phyloP scores from a whole-genome alignment of 2,888 invertebrate species.

The Macaria liturata region DNA sequence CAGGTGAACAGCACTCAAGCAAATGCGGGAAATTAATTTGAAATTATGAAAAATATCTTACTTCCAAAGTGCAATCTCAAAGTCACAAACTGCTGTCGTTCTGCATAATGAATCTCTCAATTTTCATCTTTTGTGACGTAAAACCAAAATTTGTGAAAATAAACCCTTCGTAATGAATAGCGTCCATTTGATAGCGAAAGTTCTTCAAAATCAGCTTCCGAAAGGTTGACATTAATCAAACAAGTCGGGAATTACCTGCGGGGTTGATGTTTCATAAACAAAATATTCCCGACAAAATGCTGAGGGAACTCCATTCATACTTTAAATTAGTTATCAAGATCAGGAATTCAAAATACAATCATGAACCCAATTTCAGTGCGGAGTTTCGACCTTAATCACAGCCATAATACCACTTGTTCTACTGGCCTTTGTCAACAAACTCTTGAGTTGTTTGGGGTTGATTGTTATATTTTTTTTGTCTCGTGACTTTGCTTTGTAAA shows the following conservation, averaged over 20 bases:
- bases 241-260: slow-evolving; percentile 28
- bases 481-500: no score
- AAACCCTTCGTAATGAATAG: slow-evolving; percentile 31
- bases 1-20: no score
- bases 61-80: slow-evolving; percentile 12
- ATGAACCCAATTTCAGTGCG: slow-evolving; percentile 22
- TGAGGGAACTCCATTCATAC: slow-evolving; percentile 41
- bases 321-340: slow-evolving; percentile 39
- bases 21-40: slow-evolving; percentile 1
- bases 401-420: slow-evolving; percentile 5
- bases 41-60: slow-evolving; percentile 7
- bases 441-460: no score
- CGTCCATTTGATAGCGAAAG: slow-evolving; percentile 36
- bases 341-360: slow-evolving; percentile 23
- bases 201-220: slow-evolving; percentile 29
- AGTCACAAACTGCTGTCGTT: slow-evolving; percentile 11
- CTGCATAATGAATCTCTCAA: slow-evolving; percentile 22
- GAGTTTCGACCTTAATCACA: no score
- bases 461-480: no score
- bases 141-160: slow-evolving; percentile 18
- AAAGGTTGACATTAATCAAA: no score
- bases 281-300: slow-evolving; percentile 43
- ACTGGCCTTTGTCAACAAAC: slow-evolving; percentile 1
- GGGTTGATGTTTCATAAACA: slow-evolving; percentile 42
- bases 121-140: slow-evolving; percentile 23